Evolutionary conservation across 2,888 invertebrate species (phyloP).

Genomic region (Tetropium fuscum): DNA sequence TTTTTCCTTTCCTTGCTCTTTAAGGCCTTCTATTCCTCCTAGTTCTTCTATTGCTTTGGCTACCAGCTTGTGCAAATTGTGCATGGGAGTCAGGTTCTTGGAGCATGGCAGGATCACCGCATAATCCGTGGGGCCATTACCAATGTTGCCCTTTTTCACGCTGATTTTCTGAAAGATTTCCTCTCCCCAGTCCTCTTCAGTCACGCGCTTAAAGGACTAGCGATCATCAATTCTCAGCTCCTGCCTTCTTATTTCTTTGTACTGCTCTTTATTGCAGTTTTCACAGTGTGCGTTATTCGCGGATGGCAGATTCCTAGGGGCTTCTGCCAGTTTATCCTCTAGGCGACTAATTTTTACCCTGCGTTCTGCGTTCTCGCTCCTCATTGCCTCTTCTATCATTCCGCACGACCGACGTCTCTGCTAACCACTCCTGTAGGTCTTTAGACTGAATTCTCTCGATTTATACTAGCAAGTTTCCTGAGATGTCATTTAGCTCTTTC

Average conservation of each 20-base stretch:
- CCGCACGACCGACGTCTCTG: not conserved
- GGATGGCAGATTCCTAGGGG: not conserved
- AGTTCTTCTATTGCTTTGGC: constrained; percentile 23
- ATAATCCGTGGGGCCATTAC: constrained; percentile 26
- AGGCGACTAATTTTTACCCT: not conserved
- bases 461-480: not conserved
- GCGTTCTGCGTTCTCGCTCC: constrained; percentile 8
- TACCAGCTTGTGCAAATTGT: constrained; percentile 15
- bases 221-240: constrained; percentile 14
- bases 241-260: constrained; percentile 11
- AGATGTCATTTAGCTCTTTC: constrained; percentile 2
- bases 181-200: constrained; percentile 34
- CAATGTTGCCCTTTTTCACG: constrained; percentile 16
- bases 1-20: constrained; percentile 25
- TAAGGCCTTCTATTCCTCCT: constrained; percentile 24
- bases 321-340: constrained; percentile 1
- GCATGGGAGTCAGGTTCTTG: constrained; percentile 15
- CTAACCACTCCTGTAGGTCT: not conserved
- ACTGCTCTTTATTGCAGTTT: constrained; percentile 12
- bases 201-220: constrained; percentile 15
- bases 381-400: not conserved
- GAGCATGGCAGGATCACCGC: constrained; percentile 33
- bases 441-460: not conserved
- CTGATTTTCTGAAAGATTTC: constrained; percentile 20
- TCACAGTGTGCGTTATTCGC: constrained; percentile 8